Evolutionary conservation across 2,113 vertebrate genomes (phyloP), one percentile per base, ranked within the genome.

Genomic region (Hydrochoerus hydrochaeris): DNA sequence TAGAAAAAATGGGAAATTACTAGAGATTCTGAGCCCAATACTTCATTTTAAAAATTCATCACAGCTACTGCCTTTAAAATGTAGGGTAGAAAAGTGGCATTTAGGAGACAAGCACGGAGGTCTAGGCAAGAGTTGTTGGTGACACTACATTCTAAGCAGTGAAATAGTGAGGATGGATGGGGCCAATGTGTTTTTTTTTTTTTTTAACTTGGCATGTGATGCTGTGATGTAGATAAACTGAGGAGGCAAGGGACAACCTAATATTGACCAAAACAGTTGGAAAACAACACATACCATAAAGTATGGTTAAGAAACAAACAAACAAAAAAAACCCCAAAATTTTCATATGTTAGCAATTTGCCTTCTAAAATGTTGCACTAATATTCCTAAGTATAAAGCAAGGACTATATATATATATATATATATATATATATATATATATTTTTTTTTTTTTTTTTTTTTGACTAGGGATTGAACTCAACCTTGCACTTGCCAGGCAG

Each of bases 101-200:
- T 60, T 38, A 67, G 16, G 6, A 58, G 5, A 16, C 10, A 7
- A 20, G 24, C 38, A 5, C 8, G 63, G 69, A 54, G 0, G 4
- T 38, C 30, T 3, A 84, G 16, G 20, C 5, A 73, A 35, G 7
- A 2, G 60, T 26, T 24, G 16, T 17, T 28, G 4, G 24, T 4
- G 5, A 30, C 6, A 11, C 17, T 19, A 35, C 57, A 16, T 77
- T 84, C 7, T 78, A 49, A 87, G 14, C 10, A 49, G 10, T 57
- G 3, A 24, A 71, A 11, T 32, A 24, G 12, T 58, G 38, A 62
- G 30, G 22, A 13, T 17, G 2, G 7, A 5, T 19, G 2, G 20
- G n/a, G 5, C 1, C 7, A 49, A 35, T 1, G 24, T 1, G 3
- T 1, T 16, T 92, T 69, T 41, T 49, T 75, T 2, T 1, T 22